Percentiles rank a stretch among this genome's conserved stretches.
Conservation (phyloP, 1,140 invertebrate species). For the Ditylenchus dipsaci region DNA sequence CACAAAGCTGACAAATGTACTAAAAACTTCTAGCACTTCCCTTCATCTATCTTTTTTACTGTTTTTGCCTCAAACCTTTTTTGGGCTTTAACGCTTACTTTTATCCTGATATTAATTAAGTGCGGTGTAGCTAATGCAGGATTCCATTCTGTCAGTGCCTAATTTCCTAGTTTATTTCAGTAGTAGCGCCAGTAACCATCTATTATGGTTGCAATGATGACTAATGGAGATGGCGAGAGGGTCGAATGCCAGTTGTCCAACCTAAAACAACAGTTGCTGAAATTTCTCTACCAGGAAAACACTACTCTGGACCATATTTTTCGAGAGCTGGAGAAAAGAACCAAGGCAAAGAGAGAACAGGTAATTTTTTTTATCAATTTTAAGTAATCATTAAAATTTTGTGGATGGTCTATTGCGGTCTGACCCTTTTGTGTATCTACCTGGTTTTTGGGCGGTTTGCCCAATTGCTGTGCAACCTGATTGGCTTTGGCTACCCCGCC, state of each 20-base stretch:
- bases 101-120: too few relatives aligned
- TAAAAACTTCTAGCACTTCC: too few relatives aligned
- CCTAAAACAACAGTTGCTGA: too few relatives aligned
- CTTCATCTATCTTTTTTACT: too few relatives aligned
- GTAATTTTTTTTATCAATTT: too few relatives aligned
- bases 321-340: constrained; percentile 9
- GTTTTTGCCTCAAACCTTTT: too few relatives aligned
- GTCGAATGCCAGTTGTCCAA: too few relatives aligned
- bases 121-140: too few relatives aligned
- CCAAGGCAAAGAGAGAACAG: constrained; percentile 22
- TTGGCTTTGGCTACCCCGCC: constrained; percentile 37
- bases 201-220: too few relatives aligned
- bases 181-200: neutral
- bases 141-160: neutral
- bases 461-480: constrained; percentile 35
- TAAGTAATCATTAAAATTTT: neutral
- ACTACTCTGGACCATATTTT: neutral
- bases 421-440: constrained; percentile 29
- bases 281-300: neutral
- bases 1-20: too few relatives aligned
- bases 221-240: too few relatives aligned
- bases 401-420: neutral
- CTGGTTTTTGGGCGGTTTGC: constrained; percentile 35
- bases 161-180: neutral
- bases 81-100: too few relatives aligned